Conservation (phyloP, 2,113 vertebrate species). For the Raja brachyura region DNA sequence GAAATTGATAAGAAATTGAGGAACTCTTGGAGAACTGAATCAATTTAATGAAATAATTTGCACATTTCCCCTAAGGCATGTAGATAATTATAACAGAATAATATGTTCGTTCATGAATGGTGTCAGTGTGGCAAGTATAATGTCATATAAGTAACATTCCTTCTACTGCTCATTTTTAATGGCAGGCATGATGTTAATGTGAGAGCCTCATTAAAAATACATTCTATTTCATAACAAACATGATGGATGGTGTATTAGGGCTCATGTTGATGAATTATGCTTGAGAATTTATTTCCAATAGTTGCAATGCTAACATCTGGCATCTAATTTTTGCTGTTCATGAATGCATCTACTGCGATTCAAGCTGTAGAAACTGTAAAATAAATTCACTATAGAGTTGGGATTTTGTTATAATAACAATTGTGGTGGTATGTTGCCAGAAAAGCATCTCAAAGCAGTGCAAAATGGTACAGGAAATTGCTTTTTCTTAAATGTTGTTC, state of each 20-base stretch:
- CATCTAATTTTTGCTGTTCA: background rate
- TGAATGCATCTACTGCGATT: constrained; percentile 11
- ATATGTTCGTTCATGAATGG: background rate
- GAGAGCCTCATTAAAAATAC: constrained; percentile 23
- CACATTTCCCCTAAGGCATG: background rate
- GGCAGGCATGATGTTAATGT: constrained; percentile 12
- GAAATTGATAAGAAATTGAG: constrained; percentile 22
- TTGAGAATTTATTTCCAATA: constrained; percentile 17
- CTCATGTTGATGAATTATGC: constrained; percentile 36
- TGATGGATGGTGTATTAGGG: constrained; percentile 1
- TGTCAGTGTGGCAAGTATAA: background rate
- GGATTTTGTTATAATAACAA: background rate
- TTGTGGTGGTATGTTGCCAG: no score
- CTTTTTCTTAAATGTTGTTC: background rate
- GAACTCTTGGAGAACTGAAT: background rate
- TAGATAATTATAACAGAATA: background rate
- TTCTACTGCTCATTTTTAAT: background rate
- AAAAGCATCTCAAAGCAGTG: background rate
- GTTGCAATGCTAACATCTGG: background rate
- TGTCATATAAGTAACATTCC: background rate
- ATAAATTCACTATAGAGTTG: background rate
- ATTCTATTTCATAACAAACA: constrained; percentile 13
- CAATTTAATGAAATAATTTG: background rate
- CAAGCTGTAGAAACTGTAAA: background rate
- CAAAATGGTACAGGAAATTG: background rate